These are phyloP conservation scores for Sepiola atlantica DNA, from an alignment of 2,888 invertebrate genomes.

Conservation along the genomic window DNA sequence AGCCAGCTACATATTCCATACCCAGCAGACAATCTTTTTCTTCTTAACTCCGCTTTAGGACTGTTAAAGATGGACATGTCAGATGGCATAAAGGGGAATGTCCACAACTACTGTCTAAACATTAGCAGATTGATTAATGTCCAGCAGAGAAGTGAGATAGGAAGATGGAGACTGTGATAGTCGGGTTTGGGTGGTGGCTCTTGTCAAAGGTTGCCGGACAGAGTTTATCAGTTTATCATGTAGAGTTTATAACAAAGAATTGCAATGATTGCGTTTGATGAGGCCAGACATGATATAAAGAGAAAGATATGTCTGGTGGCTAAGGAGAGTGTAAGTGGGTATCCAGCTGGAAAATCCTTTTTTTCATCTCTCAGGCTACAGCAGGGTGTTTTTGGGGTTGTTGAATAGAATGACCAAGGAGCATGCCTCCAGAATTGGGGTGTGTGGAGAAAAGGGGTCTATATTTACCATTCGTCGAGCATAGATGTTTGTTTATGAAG, in stretches of 20 bases:
- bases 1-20: not conserved
- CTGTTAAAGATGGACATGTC: not conserved
- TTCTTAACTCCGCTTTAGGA: not conserved
- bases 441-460: not conserved
- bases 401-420: not conserved
- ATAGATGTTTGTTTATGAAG: constrained; percentile 4
- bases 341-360: not conserved
- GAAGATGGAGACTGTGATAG: not conserved
- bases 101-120: not conserved
- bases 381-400: not conserved
- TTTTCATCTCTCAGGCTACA: not conserved
- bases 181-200: not conserved
- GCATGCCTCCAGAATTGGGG: not conserved
- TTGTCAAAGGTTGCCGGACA: not conserved
- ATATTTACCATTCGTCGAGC: not conserved
- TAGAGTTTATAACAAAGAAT: not conserved
- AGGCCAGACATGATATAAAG: not conserved
- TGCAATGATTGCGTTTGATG: not conserved
- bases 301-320: not conserved
- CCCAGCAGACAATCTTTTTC: not conserved
- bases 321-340: not conserved
- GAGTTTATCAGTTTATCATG: constrained; percentile 32
- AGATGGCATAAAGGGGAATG: not conserved
- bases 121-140: not conserved
- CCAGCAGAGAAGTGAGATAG: not conserved